Evolutionary conservation across 1,140 invertebrate genomes (phyloP).

Genomic region (Papilio glaucus): DNA sequence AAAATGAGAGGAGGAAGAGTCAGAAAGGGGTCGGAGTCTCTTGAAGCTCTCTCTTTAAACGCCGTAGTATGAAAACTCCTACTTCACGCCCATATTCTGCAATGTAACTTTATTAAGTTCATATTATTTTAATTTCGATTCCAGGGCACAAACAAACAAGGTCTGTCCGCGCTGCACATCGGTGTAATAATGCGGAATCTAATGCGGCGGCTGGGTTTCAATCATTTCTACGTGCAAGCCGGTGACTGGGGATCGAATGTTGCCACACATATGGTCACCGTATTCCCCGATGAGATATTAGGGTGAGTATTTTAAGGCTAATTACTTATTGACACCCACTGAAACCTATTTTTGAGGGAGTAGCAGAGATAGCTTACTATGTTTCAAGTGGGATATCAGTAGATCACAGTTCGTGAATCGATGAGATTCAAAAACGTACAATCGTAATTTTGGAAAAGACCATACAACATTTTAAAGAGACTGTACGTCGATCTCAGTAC

Average conservation of each 20-base stretch:
- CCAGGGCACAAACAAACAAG: conserved; percentile 85
- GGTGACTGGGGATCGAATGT: conserved; percentile 93
- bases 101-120: too few relatives aligned
- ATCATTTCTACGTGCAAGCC: conserved; percentile 92
- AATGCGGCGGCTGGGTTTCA: conserved; percentile 90
- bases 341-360: too few relatives aligned
- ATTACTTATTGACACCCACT: background rate
- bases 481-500: too few relatives aligned
- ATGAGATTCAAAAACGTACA: too few relatives aligned
- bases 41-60: background rate
- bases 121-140: background rate
- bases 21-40: too few relatives aligned
- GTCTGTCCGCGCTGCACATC: conserved; percentile 86
- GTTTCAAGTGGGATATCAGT: background rate
- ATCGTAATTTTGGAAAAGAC: too few relatives aligned
- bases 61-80: too few relatives aligned
- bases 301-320: conserved; percentile 64
- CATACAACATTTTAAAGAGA: background rate
- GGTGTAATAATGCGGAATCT: conserved; percentile 91
- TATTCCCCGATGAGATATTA: conserved; percentile 89
- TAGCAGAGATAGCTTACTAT: background rate
- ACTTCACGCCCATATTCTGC: too few relatives aligned
- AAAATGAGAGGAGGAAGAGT: too few relatives aligned
- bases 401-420: too few relatives aligned
- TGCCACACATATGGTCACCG: conserved; percentile 84